Evolutionary conservation across 2,888 invertebrate genomes (phyloP), one percentile per base, ranked within the genome.

Genomic region (Scelioninae gen. 1): DNA sequence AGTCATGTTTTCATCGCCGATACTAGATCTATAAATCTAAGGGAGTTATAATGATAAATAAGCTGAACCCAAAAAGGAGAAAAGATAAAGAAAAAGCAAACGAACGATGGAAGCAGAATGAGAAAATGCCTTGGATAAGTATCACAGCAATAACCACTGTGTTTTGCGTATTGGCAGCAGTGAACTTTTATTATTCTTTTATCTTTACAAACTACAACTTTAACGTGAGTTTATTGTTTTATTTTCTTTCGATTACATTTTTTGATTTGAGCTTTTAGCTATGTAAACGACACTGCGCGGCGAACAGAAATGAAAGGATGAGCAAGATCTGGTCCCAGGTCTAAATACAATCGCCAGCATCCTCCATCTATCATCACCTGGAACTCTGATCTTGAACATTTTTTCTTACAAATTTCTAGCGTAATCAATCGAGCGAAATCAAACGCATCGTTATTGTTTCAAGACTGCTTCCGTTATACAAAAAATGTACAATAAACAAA

Each of bases 391-490:
- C 75, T 75, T 82, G 53, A 51, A 43, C 74, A 58, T 74, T 55
- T 74, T 83, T 75, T 87, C 84, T 86, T 85, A 87, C 49, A 56
- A 69, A 63, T 75, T 87, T 87, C 85, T 87, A 83, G 87, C 86
- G 82, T 85, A 85, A 86, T 77, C 84, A 43, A 77, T 78, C 69
- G 84, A 85, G 81, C 82, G 83, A 86, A 86, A 78, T 85, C 86
- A 65, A 76, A 63, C 38, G 83, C 86, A 87, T 88, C 86, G 84
- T 87, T 75, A 83, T 65, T 78, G 68, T 85, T 77, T 81, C 75
- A 91, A 91, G 91, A 91, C 91, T 91, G 91, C 91, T 91, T 91
- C 90, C 90, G 89, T 90, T 90, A 87, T 81, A 83, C 75, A 87
- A 84, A 89, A 89, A 88, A 89, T 88, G 88, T 89, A 89, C 85